Evolutionary conservation across 2,797 vertebrate species (phyloP).

Genomic region (Mormyrops boulengeri): DNA sequence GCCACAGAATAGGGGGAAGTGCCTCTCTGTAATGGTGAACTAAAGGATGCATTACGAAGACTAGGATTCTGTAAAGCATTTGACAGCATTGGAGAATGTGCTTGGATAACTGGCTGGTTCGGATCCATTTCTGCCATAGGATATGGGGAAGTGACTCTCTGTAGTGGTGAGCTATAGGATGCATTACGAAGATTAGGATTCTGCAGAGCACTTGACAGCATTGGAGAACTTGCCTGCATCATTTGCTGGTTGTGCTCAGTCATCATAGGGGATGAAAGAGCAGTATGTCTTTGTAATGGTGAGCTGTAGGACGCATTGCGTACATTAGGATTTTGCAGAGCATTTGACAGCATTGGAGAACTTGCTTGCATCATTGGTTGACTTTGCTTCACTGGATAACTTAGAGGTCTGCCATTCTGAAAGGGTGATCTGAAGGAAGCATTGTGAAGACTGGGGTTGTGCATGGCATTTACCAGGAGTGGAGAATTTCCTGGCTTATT

Average conservation of each 20-base stretch:
- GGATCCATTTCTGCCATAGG: conserved; percentile 21
- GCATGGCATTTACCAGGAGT: conserved; percentile 42
- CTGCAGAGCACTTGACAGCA: conserved; percentile 43
- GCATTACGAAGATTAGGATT: conserved; percentile 43
- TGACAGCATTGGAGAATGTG: conserved; percentile 42
- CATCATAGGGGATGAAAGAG: background rate
- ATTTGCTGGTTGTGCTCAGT: conserved; percentile 19
- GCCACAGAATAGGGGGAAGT: conserved; percentile 23
- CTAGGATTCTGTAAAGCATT: conserved; percentile 45
- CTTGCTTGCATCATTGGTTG: conserved; percentile 14
- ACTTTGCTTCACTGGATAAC: conserved; percentile 39
- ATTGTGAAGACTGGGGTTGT: conserved; percentile 42
- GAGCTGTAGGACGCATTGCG: conserved; percentile 31
- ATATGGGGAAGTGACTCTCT: conserved; percentile 13
- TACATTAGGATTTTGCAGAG: conserved; percentile 58
- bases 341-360: conserved; percentile 52
- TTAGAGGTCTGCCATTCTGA: conserved; percentile 35
- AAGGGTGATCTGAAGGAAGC: conserved; percentile 44
- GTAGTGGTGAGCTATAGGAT: conserved; percentile 43
- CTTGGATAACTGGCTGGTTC: conserved; percentile 18
- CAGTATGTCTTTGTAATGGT: conserved; percentile 10
- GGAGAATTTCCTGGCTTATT: conserved; percentile 38
- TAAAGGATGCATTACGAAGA: conserved; percentile 41
- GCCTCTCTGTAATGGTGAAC: conserved; percentile 36
- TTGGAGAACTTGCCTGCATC: conserved; percentile 37